phyloP scores from a whole-genome alignment of 64 coral and sea anemone species.

The Stylophora pistillata region DNA sequence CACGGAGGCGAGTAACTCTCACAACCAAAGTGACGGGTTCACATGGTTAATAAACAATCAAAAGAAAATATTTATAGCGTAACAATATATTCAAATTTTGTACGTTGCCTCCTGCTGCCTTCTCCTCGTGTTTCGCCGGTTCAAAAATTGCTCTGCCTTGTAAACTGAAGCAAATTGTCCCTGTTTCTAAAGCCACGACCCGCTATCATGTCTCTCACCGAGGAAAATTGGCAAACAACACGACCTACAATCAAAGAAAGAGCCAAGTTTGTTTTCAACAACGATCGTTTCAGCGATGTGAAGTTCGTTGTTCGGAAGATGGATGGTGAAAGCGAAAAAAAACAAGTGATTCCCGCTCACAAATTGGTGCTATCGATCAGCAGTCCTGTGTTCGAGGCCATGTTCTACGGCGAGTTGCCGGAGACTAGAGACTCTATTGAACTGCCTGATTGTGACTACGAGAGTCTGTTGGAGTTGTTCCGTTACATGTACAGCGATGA shows the following conservation, averaged over 20 bases:
- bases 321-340: neutral
- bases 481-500: constrained; percentile 1
- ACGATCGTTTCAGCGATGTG: neutral
- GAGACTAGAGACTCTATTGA: neutral
- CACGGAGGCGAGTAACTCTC: neutral
- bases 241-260: neutral
- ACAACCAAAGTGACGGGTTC: too few relatives aligned
- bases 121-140: too few relatives aligned
- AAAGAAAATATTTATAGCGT: too few relatives aligned
- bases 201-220: neutral
- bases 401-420: neutral
- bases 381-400: neutral
- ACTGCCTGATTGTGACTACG: neutral
- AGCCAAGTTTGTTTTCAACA: neutral
- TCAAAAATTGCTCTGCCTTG: too few relatives aligned
- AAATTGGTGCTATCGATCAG: neutral
- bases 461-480: neutral
- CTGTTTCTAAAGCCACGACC: too few relatives aligned
- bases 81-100: neutral
- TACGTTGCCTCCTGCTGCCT: too few relatives aligned
- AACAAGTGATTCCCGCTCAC: neutral
- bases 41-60: too few relatives aligned
- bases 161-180: too few relatives aligned
- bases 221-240: neutral
- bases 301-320: neutral